Evolutionary conservation across 2,888 invertebrate genomes (phyloP), one percentile per base, ranked within the genome.

Genomic region (Muschampia plurimacula): DNA sequence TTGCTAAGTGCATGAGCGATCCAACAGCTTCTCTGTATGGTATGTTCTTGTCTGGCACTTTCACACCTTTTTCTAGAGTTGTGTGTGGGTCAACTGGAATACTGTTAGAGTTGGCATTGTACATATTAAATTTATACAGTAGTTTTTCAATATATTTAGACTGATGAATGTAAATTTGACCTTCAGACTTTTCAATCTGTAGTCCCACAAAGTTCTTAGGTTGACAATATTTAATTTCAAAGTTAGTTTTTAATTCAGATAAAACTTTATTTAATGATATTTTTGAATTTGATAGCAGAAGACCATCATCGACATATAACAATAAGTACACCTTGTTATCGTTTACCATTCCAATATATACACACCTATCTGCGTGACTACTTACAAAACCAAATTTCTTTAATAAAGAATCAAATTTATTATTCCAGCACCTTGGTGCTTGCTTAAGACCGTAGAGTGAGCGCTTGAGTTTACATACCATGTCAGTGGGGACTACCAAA

Each of bases 321-420:
- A 57, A 57, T 32, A 57, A 6, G 12, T 57, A 57, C 6, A 57
- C 28, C 28, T 57, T 57, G 6, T 32, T 6, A 2, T 57, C 12
- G 6, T 57, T 32, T 5, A 57, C 57, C 12, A 12, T 57, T 32
- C 57, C 57, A 5, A 57, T 6, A 28, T 57, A 57, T 2, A 57
- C 12, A 28, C 57, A 57, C 5, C 2, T 57, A 57, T 57, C 57
- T 57, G 57, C 57, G 28, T 57, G 57, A 57, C 57, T 57, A 57
- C 10, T 57, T 4, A 12, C 12, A 28, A 57, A 57, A 57, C 57
- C 57, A 57, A 57, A 57, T 57, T 57, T 57, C 57, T 57, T 57
- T 28, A 57, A 12, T 28, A 28, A 28, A 10, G 28, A 28, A 6
- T 57, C 57, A 57, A 57, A 57, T 12, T 28, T 57, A 12, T 57